Conservation (phyloP, 2,113 vertebrate species). For the Scatophagus argus region DNA sequence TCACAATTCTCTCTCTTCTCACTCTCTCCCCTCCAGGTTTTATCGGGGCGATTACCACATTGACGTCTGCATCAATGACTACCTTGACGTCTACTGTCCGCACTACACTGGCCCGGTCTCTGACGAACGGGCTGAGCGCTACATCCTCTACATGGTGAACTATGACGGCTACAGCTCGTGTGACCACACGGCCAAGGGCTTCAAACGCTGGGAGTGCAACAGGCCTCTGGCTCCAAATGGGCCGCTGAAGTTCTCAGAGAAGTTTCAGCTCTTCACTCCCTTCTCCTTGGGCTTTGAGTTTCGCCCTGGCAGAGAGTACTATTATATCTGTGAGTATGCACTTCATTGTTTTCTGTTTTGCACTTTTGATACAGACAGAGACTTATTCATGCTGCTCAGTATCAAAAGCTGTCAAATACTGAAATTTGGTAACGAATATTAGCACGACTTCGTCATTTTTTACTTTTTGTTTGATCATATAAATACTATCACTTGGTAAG, state of each 20-base stretch:
- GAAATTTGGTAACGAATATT: neutral
- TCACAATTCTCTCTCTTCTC: neutral
- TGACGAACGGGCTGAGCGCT: conserved; percentile 93
- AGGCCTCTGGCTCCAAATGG: conserved; percentile 94
- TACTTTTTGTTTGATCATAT: neutral
- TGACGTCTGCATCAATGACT: conserved; percentile 98
- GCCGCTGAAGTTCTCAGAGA: conserved; percentile 98
- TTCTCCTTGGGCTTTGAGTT: conserved; percentile 99
- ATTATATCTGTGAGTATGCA: conserved; percentile 98
- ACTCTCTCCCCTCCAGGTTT: conserved; percentile 84
- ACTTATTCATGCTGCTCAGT: neutral
- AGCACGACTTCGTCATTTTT: neutral
- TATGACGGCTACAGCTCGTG: conserved; percentile 98
- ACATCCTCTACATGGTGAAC: conserved; percentile 99
- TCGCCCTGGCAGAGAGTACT: conserved; percentile 97
- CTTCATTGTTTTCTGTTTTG: no score
- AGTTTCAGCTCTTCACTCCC: conserved; percentile 99
- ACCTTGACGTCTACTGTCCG: conserved; percentile 97
- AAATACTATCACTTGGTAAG: neutral
- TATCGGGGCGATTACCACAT: conserved; percentile 96
- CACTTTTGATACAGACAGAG: neutral
- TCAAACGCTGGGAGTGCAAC: conserved; percentile 99
- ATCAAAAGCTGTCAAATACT: neutral
- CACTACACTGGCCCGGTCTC: conserved; percentile 93
- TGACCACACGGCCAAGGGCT: conserved; percentile 96